Evolutionary conservation across 1,140 invertebrate genomes (phyloP).

Genomic region (Fopius arisanus): DNA sequence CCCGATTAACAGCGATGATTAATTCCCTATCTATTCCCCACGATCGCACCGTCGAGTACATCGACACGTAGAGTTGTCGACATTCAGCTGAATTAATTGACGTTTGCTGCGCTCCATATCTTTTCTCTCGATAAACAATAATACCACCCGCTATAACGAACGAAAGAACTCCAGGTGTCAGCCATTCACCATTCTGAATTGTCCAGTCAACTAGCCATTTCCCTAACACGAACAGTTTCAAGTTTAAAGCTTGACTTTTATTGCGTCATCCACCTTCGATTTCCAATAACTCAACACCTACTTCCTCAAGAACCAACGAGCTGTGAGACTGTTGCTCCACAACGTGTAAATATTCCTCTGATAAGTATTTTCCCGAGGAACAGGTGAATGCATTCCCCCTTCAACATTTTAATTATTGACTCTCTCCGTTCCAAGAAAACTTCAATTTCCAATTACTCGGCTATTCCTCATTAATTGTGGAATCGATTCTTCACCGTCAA

Average conservation of each 20-base stretch:
- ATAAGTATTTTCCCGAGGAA: too few relatives aligned
- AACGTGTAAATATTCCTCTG: too few relatives aligned
- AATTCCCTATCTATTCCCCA: slow-evolving; percentile 8
- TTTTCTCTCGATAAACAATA: neutral
- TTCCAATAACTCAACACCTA: slow-evolving; percentile 14
- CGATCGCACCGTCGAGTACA: neutral
- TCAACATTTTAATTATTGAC: too few relatives aligned
- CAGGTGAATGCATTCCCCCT: too few relatives aligned
- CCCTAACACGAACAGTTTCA: neutral
- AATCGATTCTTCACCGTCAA: neutral
- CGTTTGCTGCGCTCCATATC: neutral
- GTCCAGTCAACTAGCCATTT: too few relatives aligned
- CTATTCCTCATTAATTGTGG: too few relatives aligned
- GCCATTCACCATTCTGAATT: too few relatives aligned
- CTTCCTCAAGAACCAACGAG: slow-evolving; percentile 11
- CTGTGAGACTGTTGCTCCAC: neutral
- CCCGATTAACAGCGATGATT: slow-evolving; percentile 13
- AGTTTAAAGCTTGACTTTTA: neutral
- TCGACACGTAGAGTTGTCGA: neutral
- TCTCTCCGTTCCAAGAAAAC: too few relatives aligned
- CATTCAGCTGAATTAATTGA: neutral
- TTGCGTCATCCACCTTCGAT: neutral
- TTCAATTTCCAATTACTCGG: too few relatives aligned
- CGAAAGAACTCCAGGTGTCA: neutral
- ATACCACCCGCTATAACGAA: neutral